phyloP scores from a whole-genome alignment of 2,113 vertebrate species.

The Felis chaus region DNA sequence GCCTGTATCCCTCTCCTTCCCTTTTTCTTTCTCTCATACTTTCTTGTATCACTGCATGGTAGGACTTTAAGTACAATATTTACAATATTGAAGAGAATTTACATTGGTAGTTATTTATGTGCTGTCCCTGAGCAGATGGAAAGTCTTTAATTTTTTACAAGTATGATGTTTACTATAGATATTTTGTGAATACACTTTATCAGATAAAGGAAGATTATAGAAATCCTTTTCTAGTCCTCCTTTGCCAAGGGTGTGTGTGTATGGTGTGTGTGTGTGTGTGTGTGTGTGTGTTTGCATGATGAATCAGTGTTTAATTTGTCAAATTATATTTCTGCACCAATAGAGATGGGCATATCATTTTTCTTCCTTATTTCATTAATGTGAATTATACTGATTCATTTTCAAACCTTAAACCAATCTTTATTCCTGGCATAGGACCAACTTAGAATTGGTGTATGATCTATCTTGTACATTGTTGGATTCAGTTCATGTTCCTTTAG shows the following conservation, averaged over 20 bases:
- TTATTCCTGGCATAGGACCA: slow-evolving; percentile 26
- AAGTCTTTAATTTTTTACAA: slow-evolving; percentile 1
- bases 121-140: neutral
- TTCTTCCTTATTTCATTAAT: slow-evolving; percentile 43
- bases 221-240: neutral
- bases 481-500: slow-evolving; percentile 22
- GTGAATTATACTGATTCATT: slow-evolving; percentile 32
- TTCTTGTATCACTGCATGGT: neutral
- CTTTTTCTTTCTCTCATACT: neutral
- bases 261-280: neutral
- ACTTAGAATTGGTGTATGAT: neutral
- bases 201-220: neutral
- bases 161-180: neutral
- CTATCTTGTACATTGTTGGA: neutral
- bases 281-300: neutral
- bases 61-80: neutral
- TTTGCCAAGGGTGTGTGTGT: neutral
- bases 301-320: slow-evolving; percentile 24
- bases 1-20: neutral
- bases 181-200: neutral
- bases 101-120: neutral
- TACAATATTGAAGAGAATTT: neutral
- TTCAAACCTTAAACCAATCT: slow-evolving; percentile 36
- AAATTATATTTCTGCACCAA: slow-evolving; percentile 1
- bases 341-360: neutral